These are phyloP conservation scores for Anaspis maculata DNA, from an alignment of 2,888 invertebrate genomes.

Conservation along the genomic window DNA sequence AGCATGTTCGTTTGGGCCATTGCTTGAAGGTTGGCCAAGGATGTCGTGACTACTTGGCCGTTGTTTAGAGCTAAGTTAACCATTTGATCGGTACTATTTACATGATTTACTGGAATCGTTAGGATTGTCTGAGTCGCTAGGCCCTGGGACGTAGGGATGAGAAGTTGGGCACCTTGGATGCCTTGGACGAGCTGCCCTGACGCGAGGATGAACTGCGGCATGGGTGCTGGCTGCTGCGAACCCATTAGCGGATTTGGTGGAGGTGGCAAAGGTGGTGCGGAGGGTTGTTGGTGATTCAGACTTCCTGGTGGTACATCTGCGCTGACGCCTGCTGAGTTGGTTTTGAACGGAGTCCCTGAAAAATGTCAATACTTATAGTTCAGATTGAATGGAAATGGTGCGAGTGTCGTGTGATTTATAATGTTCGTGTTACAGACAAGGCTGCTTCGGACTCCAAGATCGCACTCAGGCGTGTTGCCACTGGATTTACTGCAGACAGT, in stretches of 20 bases:
- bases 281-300: constrained; percentile 20
- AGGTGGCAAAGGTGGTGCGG: constrained; percentile 20
- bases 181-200: constrained; percentile 88
- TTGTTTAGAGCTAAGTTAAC: constrained; percentile 75
- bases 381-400: no score
- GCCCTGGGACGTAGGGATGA: constrained; percentile 81
- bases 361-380: no score
- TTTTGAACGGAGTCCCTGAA: no score
- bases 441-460: no score
- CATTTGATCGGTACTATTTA: constrained; percentile 63
- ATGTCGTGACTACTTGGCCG: constrained; percentile 79
- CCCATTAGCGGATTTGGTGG: constrained; percentile 48
- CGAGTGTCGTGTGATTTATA: no score
- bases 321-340: constrained; percentile 19
- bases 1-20: constrained; percentile 64
- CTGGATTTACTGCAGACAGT: no score
- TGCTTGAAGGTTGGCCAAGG: constrained; percentile 69
- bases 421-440: no score
- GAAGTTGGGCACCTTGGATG: constrained; percentile 86
- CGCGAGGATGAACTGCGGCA: constrained; percentile 87
- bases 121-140: constrained; percentile 92
- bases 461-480: no score
- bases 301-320: constrained; percentile 22
- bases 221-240: constrained; percentile 56
- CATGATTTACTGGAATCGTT: constrained; percentile 89